Evolutionary conservation across 1,140 invertebrate species (phyloP).

Genomic region (Pogonomyrmex barbatus): DNA sequence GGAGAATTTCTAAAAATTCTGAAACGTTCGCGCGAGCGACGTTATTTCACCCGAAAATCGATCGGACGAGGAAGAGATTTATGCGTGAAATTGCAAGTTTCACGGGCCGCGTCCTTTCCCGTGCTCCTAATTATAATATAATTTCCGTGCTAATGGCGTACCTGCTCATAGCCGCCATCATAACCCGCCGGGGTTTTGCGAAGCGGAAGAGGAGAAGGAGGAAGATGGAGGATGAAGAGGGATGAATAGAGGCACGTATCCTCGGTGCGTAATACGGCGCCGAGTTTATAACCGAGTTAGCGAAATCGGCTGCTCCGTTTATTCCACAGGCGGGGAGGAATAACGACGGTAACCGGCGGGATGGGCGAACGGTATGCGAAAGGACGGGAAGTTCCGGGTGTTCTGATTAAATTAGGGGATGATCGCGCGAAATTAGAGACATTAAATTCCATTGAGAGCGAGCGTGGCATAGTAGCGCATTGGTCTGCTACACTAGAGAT

Average conservation of each 20-base stretch:
- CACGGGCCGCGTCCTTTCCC: conserved; percentile 2
- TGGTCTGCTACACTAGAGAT: too few species aligned
- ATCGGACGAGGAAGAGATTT: conserved; percentile 11
- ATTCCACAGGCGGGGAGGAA: conserved; percentile 64
- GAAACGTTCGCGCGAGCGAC: background rate
- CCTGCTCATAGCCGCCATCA: conserved; percentile 81
- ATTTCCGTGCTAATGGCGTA: conserved; percentile 67
- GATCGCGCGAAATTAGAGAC: conserved; percentile 83
- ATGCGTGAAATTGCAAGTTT: conserved; percentile 1
- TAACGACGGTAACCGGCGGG: conserved; percentile 66
- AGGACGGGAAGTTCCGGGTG: conserved; percentile 56
- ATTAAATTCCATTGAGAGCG: conserved; percentile 78
- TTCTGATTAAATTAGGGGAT: conserved; percentile 84
- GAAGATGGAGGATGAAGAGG: conserved; percentile 8
- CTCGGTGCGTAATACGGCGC: conserved; percentile 79
- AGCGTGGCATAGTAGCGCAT: too few species aligned
- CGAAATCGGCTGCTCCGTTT: conserved; percentile 78
- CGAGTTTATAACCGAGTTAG: conserved; percentile 84
- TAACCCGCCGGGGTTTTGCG: conserved; percentile 70
- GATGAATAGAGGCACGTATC: conserved; percentile 64
- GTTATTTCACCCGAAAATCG: background rate
- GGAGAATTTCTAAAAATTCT: background rate
- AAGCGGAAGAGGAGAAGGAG: conserved; percentile 5
- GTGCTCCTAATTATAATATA: conserved; percentile 57
- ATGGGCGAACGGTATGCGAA: conserved; percentile 65